Conservation (phyloP, 2,888 invertebrate genomes). For the Microplitis manilae region DNA sequence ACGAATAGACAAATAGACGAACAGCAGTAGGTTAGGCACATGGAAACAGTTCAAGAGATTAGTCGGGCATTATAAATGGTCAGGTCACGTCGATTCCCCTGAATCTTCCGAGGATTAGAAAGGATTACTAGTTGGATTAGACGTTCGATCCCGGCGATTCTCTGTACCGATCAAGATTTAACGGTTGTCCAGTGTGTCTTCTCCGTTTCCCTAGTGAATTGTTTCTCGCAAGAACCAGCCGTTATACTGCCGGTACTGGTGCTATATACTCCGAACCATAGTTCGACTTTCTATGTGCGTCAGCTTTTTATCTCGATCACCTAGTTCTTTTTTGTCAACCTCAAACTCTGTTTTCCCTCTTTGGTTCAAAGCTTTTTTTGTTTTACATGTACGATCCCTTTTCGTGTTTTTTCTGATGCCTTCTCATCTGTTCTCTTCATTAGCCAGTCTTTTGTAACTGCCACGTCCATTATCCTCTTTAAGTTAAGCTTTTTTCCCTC, state of each 20-base stretch:
- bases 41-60: slow-evolving; percentile 55
- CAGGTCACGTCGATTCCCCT: slow-evolving; percentile 53
- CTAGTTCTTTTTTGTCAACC: slow-evolving; percentile 8
- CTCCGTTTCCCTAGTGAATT: slow-evolving; percentile 27
- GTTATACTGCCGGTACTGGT: background rate
- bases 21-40: slow-evolving; percentile 45
- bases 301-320: background rate
- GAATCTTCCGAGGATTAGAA: slow-evolving; percentile 59
- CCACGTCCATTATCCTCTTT: slow-evolving; percentile 7
- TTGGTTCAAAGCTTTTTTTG: background rate
- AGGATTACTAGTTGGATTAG: slow-evolving; percentile 63
- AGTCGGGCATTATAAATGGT: slow-evolving; percentile 60
- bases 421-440: slow-evolving; percentile 2
- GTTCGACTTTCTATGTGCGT: slow-evolving; percentile 9
- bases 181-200: slow-evolving; percentile 46
- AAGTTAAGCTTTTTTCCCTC: background rate
- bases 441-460: slow-evolving; percentile 6
- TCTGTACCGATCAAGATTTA: slow-evolving; percentile 58
- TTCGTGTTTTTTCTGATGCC: background rate
- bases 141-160: slow-evolving; percentile 57
- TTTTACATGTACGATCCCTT: slow-evolving; percentile 2
- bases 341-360: background rate
- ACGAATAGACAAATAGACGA: slow-evolving; percentile 47
- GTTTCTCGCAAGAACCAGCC: slow-evolving; percentile 1
- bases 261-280: slow-evolving; percentile 13